Evolutionary conservation across 2,113 vertebrate genomes (phyloP).

Genomic region (Hydropotes inermis): DNA sequence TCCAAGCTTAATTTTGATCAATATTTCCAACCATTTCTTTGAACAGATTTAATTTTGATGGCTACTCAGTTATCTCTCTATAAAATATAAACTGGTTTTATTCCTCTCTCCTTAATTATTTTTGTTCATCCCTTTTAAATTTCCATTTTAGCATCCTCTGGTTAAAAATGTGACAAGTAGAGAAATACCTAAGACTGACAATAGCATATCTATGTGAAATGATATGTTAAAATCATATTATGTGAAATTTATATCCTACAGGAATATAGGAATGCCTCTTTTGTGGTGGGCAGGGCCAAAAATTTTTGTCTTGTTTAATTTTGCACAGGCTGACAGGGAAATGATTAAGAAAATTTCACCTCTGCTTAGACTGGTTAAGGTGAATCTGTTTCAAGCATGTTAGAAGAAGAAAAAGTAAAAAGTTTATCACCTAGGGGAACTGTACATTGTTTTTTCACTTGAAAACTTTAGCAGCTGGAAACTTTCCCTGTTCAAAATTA

Average conservation of each 20-base stretch:
- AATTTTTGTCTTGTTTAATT: slow-evolving; percentile 3
- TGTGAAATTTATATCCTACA: neutral
- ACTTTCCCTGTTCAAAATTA: slow-evolving; percentile 2
- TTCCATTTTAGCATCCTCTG: neutral
- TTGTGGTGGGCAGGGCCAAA: neutral
- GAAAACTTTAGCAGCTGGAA: slow-evolving; percentile 19
- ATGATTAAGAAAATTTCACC: slow-evolving; percentile 32
- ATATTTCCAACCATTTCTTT: neutral
- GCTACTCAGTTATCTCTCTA: neutral
- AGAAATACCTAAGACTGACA: neutral
- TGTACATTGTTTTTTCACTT: neutral
- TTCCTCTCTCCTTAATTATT: neutral
- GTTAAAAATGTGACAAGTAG: neutral
- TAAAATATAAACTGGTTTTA: neutral
- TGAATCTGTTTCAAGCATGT: neutral
- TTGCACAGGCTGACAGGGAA: slow-evolving; percentile 30
- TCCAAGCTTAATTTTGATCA: neutral
- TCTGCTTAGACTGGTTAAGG: slow-evolving; percentile 2
- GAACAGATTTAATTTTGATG: slow-evolving; percentile 21
- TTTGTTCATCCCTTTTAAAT: neutral
- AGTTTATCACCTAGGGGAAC: neutral
- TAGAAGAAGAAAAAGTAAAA: slow-evolving; percentile 41
- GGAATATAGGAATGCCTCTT: neutral
- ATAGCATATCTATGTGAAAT: neutral
- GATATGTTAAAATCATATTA: neutral